Evolutionary conservation across 2,888 invertebrate species (phyloP), one percentile per base, ranked within the genome.

Genomic region (Chaetogeoica ovagalla): DNA sequence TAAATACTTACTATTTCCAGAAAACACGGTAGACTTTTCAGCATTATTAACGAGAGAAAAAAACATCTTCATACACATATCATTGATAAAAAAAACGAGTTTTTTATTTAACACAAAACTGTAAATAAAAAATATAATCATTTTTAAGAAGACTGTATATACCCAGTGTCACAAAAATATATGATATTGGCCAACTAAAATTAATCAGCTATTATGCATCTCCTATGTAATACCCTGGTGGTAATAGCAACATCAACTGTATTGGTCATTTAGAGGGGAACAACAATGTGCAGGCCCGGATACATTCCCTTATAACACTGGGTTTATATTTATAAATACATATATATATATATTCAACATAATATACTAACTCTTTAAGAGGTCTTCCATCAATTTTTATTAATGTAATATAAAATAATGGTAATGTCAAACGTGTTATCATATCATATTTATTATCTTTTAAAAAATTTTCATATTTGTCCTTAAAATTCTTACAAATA

Each of bases 381-480:
- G 70, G 65, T 70, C 79, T 62, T 57, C 79, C 79, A 79, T 79
- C 79, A 79, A 79, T 79, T 79, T 79, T 79, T 19, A 79, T 63
- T 30, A 79, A 70, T 55, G 79, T 70, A 63, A 79, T n/a, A 43
- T 79, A 71, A 79, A 55, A 71, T 21, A 79, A 71, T 71, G 71
- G 71, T 57, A 79, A 65, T 71, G 71, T 79, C 30, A 79, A 79
- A 63, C 71, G 79, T 57, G 43, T 57, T 7, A 79, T 79, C 70
- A 63, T 71, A 57, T 63, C 43, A 71, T 71, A 79, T 65, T 79
- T 79, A 70, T 65, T 70, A 17, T 79, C 71, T 55, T 70, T 71
- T 63, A 79, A 79, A 30, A 79, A 79, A 63, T n/a, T 63, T 55
- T 71, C 79, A 63, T 71, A 79, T 79, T 71, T 79, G 23, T 71